Base-by-base conservation (phyloP, 1,140 invertebrate genomes). In the Colletes gigas region DNA sequence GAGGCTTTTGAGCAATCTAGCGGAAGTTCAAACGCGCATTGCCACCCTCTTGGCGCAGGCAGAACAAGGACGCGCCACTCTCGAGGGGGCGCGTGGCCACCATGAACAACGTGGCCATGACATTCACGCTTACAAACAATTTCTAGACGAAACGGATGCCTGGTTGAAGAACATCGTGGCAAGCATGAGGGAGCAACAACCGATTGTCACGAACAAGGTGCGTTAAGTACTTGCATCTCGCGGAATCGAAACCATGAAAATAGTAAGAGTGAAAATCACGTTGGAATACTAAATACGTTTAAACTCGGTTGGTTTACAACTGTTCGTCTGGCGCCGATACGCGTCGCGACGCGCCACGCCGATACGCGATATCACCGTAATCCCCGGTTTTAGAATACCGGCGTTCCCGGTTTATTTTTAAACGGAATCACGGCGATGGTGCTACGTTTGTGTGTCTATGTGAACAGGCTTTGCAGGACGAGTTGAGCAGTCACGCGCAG, bases 121-220 rank as follows among this genome's bases (percentile, higher is more conserved):
- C 89, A 90, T 96, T 12, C 86, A 93, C 30, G 83, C 93, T 57
- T 96, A 96, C 83, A 95, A 95, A 89, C 88, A 91, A 67, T 93
- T 96, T 85, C 92, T 96, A 55, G 94, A 93, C 54, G 95, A 96
- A 87, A 94, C 96, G 0, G 95, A 96, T 84, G 87, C 91, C 57
- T 96, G 96, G 96, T 90, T 96, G 19, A 89, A 78, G 82, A 88
- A 79, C 17, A 78, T 93, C 39, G 81, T 88, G 63, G 69, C 88
- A 0, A 83, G 78, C 15, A 88, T 93, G 7, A 88, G 82, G 65
- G 84, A 90, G 2, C 69, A 83, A 50, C 67, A 60, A 60, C 47
- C 77, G 2, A 4, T 78, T 21, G 39, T 67, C 41, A 74, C 78
- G 19, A 81, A 67, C 60, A 70, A 87, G 85, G 85, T 87, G 15